Evolutionary conservation across 2,113 vertebrate genomes (phyloP).

Genomic region (Bucco capensis): DNA sequence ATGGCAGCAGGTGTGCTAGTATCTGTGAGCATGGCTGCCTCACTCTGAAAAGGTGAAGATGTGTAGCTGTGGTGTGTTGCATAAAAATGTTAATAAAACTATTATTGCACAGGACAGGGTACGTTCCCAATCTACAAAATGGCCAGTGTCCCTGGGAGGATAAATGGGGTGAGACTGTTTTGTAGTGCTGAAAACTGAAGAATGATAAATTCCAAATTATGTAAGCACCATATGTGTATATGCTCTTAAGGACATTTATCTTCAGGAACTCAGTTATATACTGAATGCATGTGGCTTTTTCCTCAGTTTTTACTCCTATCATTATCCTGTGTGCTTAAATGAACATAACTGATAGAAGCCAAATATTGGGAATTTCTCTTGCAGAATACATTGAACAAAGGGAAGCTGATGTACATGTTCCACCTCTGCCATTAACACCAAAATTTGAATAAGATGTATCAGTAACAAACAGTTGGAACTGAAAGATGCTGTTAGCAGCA

Average conservation of each 20-base stretch:
- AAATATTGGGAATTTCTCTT: background rate
- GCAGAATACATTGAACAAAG: background rate
- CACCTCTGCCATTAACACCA: background rate
- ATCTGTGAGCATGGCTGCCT: background rate
- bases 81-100: background rate
- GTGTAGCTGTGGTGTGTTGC: background rate
- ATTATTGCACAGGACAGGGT: background rate
- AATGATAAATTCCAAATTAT: background rate
- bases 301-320: background rate
- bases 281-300: background rate
- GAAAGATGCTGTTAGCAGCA: background rate
- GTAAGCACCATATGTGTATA: background rate
- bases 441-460: background rate
- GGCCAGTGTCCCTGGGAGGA: background rate
- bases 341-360: background rate
- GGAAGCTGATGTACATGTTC: background rate
- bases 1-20: slow-evolving; percentile 14
- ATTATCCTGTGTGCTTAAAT: background rate
- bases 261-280: background rate
- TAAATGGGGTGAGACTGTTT: background rate
- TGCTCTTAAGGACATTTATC: background rate
- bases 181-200: background rate
- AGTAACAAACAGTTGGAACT: background rate
- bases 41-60: background rate
- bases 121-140: background rate